Base-by-base conservation (phyloP, 2,113 vertebrate species). In the Tupaia tana region DNA sequence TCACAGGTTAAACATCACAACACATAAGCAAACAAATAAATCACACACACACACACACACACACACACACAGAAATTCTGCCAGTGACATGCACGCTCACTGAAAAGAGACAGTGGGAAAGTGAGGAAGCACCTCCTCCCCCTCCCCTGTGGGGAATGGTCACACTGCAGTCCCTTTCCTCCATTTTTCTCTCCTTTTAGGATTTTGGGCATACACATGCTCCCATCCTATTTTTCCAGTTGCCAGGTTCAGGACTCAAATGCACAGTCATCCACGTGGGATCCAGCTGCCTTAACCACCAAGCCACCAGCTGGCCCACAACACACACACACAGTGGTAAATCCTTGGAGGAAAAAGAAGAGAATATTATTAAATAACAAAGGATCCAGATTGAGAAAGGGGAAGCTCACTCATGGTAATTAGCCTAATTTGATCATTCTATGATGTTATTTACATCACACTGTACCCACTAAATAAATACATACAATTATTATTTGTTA, bases 331-430 rank as follows among this genome's bases (percentile, higher is more conserved):
- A 85, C 1, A 74, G 12, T 31, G 22, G 43, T 74, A 75, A 89
- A 70, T 86, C 34, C n/a, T 89, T 69, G 52, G 89, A 69, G 95
- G 59, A 74, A 80, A 85, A 85, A 79, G 69, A 78, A 34, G n/a
- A 91, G 12, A 90, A 34, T 79, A 80, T 66, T 77, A 95, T 34
- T 80, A 80, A 34, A 14, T 80, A 97, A 91, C 58, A 83, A 95
- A 90, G 27, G 34, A 92, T 74, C 20, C 31, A 78, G 78, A 91
- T 1, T 90, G 34, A 74, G 86, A 86, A 66, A 77, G 52, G n/a
- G 29, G 13, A 69, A 19, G 24, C 78, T 93, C 6, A 2, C 22
- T 69, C 27, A 67, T 34, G 52, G n/a, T 67, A 67, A 79, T 67
- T 69, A 90, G 20, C 14, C 75, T 79, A 29, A n/a, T 22, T 58